Base-by-base conservation (phyloP, 2,797 vertebrate genomes). In the Sarcoramphus papa region DNA sequence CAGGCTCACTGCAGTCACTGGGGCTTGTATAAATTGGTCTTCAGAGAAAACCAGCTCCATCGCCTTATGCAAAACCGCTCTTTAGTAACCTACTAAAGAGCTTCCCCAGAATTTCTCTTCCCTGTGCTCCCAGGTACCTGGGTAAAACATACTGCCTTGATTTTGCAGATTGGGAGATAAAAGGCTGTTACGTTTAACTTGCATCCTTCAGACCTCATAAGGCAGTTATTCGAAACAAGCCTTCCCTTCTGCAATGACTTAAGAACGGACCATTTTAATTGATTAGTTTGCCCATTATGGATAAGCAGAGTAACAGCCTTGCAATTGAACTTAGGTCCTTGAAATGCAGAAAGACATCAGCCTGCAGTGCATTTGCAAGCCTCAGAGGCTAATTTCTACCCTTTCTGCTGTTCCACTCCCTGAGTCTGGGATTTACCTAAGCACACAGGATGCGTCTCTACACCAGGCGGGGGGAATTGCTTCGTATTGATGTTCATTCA, bases 21-120 rank as follows among this genome's bases (percentile, higher is more conserved):
- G 95, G 91, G 88, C 90, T 95, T 82, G 90, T 95, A 51, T 94
- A 97, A 98, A 98, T 97, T 97, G 97, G 96, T 96, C 98, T 97
- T 96, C 41, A 33, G 97, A 97, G 98, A 93, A 53, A 64, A 63
- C 20, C 94, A 95, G 85, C 95, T 82, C 95, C 45, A 75, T 37
- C 7, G 67, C 96, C 77, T 96, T 67, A 91, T 94, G 92, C 91
- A 96, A 89, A 63, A 75, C 4, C 91, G 62, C 88, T 96, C 92
- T 97, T 97, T 83, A 96, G 97, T 86, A 97, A 97, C 96, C 75
- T 78, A 24, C 91, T 91, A 65, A 86, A 88, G 85, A 92, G 94
- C 93, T 94, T 87, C 60, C 19, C 76, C 13, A 6, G 89, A 67
- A 80, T 40, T 48, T 59, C 15, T 9, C 67, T 37, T 57, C 77